Percentiles rank a stretch among this genome's conserved stretches.
These are phyloP conservation scores for Tortrix viridana DNA, from an alignment of 2,888 invertebrate genomes.

Conservation along the genomic window DNA sequence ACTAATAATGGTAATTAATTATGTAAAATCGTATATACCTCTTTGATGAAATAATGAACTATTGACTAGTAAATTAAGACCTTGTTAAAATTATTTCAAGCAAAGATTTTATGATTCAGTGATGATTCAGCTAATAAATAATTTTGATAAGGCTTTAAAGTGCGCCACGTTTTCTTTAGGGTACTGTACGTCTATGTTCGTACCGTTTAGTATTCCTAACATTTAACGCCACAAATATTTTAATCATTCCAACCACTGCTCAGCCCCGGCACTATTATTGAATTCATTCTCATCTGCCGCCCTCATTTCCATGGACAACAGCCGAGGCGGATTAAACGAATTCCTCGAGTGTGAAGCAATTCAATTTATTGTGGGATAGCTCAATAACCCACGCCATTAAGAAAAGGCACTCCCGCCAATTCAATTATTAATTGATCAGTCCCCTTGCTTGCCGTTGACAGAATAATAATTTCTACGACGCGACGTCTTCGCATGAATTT, in stretches of 20 bases:
- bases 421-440: constrained; percentile 63
- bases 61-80: too few species aligned
- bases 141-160: too few species aligned
- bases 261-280: constrained; percentile 29
- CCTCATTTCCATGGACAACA: constrained; percentile 43
- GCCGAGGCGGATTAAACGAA: constrained; percentile 55
- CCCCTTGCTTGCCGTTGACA: constrained; percentile 54
- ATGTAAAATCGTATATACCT: too few species aligned
- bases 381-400: constrained; percentile 58
- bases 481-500: constrained; percentile 46
- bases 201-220: not conserved
- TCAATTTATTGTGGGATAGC: constrained; percentile 58
- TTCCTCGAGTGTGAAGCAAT: constrained; percentile 59
- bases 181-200: too few species aligned
- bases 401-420: constrained; percentile 63
- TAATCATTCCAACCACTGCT: constrained; percentile 18
- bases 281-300: constrained; percentile 19
- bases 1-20: too few species aligned
- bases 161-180: too few species aligned
- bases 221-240: not conserved
- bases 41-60: too few species aligned
- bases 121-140: too few species aligned
- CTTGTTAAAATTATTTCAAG: too few species aligned
- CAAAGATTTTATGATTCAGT: too few species aligned
- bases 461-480: constrained; percentile 53